These are phyloP conservation scores for Trachurus trachurus DNA, from an alignment of 2,797 vertebrate species.

Conservation along the genomic window DNA sequence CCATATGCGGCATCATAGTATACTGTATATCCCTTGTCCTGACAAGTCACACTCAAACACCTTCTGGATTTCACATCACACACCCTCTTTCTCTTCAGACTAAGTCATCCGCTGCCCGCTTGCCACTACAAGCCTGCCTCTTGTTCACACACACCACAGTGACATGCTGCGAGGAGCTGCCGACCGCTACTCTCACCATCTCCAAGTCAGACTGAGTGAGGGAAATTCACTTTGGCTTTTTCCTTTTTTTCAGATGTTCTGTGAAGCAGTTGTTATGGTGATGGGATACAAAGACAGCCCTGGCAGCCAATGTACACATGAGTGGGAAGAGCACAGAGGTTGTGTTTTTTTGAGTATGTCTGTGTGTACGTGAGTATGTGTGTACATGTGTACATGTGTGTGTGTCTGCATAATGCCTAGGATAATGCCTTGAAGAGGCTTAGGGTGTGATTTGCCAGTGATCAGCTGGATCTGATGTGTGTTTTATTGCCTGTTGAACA, in stretches of 20 bases:
- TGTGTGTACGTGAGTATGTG: constrained; percentile 28
- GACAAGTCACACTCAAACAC: constrained; percentile 55
- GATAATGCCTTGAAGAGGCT: constrained; percentile 57
- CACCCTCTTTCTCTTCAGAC: constrained; percentile 35
- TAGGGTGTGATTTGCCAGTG: constrained; percentile 48
- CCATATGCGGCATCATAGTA: constrained; percentile 74
- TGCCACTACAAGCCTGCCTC: constrained; percentile 60
- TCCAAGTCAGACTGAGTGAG: constrained; percentile 77
- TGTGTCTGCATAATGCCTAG: constrained; percentile 47
- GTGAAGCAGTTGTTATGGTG: constrained; percentile 89
- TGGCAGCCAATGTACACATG: constrained; percentile 70
- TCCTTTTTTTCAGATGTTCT: constrained; percentile 62
- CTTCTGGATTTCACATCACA: constrained; percentile 63
- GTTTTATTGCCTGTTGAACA: constrained; percentile 67
- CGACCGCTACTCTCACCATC: constrained; percentile 69
- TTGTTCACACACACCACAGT: constrained; percentile 36
- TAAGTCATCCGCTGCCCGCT: constrained; percentile 53
- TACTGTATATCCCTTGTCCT: constrained; percentile 44
- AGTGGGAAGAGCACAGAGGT: constrained; percentile 76
- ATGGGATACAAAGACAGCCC: constrained; percentile 86
- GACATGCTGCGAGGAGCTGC: constrained; percentile 57
- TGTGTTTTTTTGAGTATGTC: constrained; percentile 44
- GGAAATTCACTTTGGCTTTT: constrained; percentile 78
- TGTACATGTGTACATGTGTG: constrained; percentile 41
- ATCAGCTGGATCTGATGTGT: constrained; percentile 69